Conservation (phyloP, 2,888 invertebrate genomes). For the Microplitis manilae region DNA sequence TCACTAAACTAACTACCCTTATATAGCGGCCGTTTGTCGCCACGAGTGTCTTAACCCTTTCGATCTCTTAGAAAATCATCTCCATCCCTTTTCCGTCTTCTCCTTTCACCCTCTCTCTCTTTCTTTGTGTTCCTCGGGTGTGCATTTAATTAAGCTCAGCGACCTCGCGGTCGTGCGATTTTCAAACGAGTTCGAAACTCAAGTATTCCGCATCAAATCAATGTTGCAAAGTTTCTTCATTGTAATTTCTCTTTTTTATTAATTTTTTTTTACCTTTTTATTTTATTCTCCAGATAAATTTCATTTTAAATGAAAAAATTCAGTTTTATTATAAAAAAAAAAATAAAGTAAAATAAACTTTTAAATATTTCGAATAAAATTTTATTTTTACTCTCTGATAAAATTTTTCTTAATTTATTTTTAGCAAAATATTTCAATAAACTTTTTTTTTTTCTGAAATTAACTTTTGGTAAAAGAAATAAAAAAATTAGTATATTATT, state of each 20-base stretch:
- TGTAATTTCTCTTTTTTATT: constrained; percentile 21
- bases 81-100: not conserved
- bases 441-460: no score
- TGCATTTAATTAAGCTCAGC: constrained; percentile 66
- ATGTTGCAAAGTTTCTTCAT: constrained; percentile 34
- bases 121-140: not conserved
- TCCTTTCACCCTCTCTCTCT: not conserved
- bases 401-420: not conserved
- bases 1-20: constrained; percentile 67
- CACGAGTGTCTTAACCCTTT: constrained; percentile 21
- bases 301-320: not conserved
- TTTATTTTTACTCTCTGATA: not conserved
- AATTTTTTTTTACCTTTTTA: not conserved
- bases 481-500: no score
- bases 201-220: constrained; percentile 23
- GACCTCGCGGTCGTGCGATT: constrained; percentile 57
- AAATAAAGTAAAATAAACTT: not conserved
- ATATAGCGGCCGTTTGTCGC: constrained; percentile 5
- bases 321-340: not conserved
- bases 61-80: constrained; percentile 17
- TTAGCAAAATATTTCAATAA: no score
- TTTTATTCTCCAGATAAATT: not conserved
- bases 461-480: no score
- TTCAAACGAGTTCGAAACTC: constrained; percentile 51
- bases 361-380: constrained; percentile 2